Evolutionary conservation across 2,888 invertebrate species (phyloP).

Genomic region (Papilio protenor): DNA sequence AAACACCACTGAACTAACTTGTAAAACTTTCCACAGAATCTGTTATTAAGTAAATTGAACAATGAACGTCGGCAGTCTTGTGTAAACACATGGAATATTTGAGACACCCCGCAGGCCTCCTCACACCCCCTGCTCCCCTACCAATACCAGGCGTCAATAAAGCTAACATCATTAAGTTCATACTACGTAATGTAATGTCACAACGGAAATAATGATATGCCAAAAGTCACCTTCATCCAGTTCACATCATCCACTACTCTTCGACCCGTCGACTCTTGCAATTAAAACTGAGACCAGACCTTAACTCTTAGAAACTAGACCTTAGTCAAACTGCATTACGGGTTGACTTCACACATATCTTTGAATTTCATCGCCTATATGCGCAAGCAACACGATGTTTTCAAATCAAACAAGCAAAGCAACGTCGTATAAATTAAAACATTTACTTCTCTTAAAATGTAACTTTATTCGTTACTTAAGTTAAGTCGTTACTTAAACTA

Average conservation of each 20-base stretch:
- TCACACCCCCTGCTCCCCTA: neutral
- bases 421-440: too few species aligned
- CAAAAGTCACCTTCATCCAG: neutral
- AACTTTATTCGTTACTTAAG: too few species aligned
- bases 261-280: too few species aligned
- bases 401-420: too few species aligned
- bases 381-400: too few species aligned
- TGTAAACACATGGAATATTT: constrained; percentile 13
- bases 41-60: constrained; percentile 34
- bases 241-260: neutral
- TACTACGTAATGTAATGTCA: neutral
- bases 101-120: neutral
- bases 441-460: too few species aligned
- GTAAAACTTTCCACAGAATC: constrained; percentile 28
- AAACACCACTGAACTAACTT: neutral
- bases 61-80: constrained; percentile 8
- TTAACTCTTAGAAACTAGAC: too few species aligned
- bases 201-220: neutral
- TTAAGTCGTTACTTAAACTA: too few species aligned
- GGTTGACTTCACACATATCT: too few species aligned
- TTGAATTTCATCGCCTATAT: too few species aligned
- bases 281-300: too few species aligned
- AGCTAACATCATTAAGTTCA: neutral
- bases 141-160: neutral
- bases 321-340: too few species aligned